A percentile compares a stretch with the other conserved stretches of the same genome.
Conservation (phyloP, 2,113 vertebrate genomes). For the Oenanthe melanoleuca region DNA sequence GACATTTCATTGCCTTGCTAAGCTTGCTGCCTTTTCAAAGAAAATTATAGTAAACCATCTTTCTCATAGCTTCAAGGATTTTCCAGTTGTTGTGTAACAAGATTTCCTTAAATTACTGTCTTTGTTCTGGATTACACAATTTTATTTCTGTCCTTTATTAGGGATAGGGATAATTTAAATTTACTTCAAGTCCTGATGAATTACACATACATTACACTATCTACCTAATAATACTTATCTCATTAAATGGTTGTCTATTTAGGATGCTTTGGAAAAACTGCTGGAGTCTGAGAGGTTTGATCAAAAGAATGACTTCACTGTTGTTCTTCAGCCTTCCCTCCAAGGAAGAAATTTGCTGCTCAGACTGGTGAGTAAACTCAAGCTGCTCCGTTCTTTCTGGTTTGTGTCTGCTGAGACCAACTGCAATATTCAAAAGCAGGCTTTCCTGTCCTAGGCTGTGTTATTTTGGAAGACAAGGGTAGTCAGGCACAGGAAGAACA, state of each 20-base stretch:
- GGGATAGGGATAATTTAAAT: background rate
- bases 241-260: background rate
- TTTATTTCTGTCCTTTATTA: constrained; percentile 22
- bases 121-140: constrained; percentile 5
- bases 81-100: background rate
- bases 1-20: background rate
- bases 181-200: background rate
- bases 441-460: background rate
- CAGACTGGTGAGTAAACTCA: constrained; percentile 58
- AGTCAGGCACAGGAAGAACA: background rate
- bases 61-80: background rate
- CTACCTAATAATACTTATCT: background rate
- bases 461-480: background rate
- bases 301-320: constrained; percentile 79
- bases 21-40: background rate
- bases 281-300: constrained; percentile 80
- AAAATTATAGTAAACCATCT: background rate
- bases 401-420: background rate
- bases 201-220: background rate
- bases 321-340: constrained; percentile 84
- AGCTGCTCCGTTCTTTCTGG: background rate
- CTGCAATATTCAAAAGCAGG: background rate
- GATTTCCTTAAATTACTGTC: background rate
- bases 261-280: constrained; percentile 80
- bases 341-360: constrained; percentile 58